These are phyloP conservation scores for Nycteola revayana DNA, from an alignment of 2,888 invertebrate species.

Conservation along the genomic window DNA sequence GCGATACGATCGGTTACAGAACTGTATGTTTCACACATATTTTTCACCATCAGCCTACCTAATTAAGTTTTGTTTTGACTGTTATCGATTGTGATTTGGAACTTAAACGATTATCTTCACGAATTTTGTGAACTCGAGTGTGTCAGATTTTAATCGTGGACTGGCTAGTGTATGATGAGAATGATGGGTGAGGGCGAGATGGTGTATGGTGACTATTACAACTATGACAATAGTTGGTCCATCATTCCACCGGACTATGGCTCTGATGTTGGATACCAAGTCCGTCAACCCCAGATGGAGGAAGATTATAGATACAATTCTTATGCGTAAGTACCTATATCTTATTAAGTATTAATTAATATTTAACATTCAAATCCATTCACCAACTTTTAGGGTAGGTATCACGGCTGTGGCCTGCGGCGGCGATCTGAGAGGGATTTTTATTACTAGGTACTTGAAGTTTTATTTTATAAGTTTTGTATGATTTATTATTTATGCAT, in stretches of 20 bases:
- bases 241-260: slow-evolving; percentile 87
- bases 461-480: no score
- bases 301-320: slow-evolving; percentile 86
- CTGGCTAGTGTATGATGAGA: slow-evolving; percentile 64
- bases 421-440: no score
- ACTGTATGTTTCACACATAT: slow-evolving; percentile 36
- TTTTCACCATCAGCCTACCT: slow-evolving; percentile 36
- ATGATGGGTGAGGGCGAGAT: slow-evolving; percentile 81
- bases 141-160: slow-evolving; percentile 9
- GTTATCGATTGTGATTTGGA: slow-evolving; percentile 44
- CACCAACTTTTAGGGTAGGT: no score
- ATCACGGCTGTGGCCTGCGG: no score
- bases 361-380: no score
- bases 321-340: slow-evolving; percentile 79
- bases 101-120: not conserved
- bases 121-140: not conserved
- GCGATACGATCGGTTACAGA: slow-evolving; percentile 61
- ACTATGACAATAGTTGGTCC: slow-evolving; percentile 86
- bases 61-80: slow-evolving; percentile 34
- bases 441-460: no score
- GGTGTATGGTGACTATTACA: slow-evolving; percentile 80
- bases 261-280: slow-evolving; percentile 67
- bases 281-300: slow-evolving; percentile 71
- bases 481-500: not conserved
- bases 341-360: no score